Evolutionary conservation across 2,113 vertebrate genomes (phyloP).

Genomic region (Crotalus tigris): DNA sequence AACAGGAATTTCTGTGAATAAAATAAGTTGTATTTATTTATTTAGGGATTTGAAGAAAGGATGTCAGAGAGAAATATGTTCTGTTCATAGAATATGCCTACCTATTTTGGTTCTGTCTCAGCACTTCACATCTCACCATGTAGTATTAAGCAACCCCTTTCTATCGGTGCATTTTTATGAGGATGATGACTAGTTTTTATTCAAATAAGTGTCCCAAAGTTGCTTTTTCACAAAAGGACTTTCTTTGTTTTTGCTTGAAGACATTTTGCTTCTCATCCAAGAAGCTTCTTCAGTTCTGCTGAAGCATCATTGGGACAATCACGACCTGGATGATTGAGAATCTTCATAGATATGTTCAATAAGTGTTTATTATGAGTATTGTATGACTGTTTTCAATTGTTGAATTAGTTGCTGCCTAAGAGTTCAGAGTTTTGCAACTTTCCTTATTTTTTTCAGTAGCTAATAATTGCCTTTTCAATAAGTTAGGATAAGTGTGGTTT

Average conservation of each 20-base stretch:
- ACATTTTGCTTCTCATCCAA: neutral
- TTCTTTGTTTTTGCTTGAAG: neutral
- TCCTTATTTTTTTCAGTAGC: neutral
- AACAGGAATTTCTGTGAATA: neutral
- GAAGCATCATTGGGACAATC: neutral
- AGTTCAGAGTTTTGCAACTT: neutral
- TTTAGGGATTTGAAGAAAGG: neutral
- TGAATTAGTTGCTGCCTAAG: neutral
- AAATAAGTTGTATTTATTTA: neutral
- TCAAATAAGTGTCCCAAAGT: neutral
- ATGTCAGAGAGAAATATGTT: neutral
- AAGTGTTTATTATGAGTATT: neutral
- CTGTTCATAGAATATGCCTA: neutral
- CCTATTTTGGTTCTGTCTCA: neutral
- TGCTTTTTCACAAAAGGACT: neutral
- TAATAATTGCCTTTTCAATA: neutral
- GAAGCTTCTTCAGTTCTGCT: neutral
- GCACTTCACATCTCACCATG: neutral
- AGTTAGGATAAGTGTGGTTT: neutral
- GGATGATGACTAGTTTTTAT: neutral
- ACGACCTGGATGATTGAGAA: neutral
- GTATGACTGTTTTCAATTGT: neutral
- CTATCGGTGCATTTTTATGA: neutral
- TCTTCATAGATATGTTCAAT: neutral
- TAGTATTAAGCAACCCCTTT: neutral